Conservation (phyloP, 2,797 vertebrate species). For the Presbytis comata region DNA sequence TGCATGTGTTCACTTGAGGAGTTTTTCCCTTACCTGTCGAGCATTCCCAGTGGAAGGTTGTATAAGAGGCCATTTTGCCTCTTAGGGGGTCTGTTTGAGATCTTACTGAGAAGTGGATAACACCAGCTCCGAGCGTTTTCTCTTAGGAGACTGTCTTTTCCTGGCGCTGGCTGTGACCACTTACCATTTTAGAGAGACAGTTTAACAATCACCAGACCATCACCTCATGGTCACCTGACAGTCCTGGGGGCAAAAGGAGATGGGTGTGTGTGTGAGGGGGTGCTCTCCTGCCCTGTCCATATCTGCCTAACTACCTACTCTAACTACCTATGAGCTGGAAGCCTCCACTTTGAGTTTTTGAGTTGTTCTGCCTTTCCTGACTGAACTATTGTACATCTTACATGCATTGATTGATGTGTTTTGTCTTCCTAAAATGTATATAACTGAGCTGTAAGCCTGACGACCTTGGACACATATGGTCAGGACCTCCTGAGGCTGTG, state of each 20-base stretch:
- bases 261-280: background rate
- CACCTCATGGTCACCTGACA: background rate
- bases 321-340: background rate
- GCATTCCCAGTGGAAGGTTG: background rate
- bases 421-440: background rate
- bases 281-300: no score
- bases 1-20: background rate
- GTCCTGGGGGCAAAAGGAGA: background rate
- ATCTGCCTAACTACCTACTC: no score
- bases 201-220: background rate
- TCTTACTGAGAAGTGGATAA: background rate
- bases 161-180: background rate
- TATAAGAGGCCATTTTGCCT: background rate
- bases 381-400: background rate
- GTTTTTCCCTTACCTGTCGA: background rate
- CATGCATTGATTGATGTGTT: background rate
- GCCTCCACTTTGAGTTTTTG: background rate
- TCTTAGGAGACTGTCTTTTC: background rate
- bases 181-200: background rate
- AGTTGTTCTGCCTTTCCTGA: background rate
- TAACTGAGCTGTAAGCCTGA: background rate
- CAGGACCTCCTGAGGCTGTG: background rate
- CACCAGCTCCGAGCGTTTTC: background rate
- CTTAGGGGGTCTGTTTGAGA: background rate
- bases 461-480: background rate